phyloP scores from a whole-genome alignment of 2,113 vertebrate genomes.

The Nannobrachium achirus region DNA sequence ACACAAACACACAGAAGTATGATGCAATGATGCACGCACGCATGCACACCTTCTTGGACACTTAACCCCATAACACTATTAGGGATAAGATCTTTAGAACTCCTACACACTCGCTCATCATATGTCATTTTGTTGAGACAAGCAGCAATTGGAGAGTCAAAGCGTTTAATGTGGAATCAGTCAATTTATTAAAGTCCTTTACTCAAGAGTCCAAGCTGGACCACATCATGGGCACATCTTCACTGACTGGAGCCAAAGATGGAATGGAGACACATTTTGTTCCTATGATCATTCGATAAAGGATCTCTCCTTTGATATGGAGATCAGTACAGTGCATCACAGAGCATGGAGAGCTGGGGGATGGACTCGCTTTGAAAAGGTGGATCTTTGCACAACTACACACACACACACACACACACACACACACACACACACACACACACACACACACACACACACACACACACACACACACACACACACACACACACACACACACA shows the following conservation, averaged over 20 bases:
- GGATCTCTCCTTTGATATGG: conserved; percentile 71
- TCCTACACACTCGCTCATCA: conserved; percentile 40
- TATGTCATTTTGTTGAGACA: conserved; percentile 71
- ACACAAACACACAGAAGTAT: conserved; percentile 1
- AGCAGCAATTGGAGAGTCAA: conserved; percentile 68
- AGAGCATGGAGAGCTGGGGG: conserved; percentile 54
- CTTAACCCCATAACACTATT: conserved; percentile 67
- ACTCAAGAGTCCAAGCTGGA: conserved; percentile 65
- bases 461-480: no score
- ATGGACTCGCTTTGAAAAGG: conserved; percentile 68
- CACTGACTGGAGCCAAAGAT: conserved; percentile 46
- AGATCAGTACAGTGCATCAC: conserved; percentile 66
- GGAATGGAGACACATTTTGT: conserved; percentile 69
- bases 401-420: no score
- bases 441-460: no score
- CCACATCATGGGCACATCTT: conserved; percentile 55
- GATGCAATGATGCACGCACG: conserved; percentile 10
- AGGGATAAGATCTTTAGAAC: conserved; percentile 72
- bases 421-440: no score
- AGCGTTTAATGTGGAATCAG: conserved; percentile 44
- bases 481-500: no score
- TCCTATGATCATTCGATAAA: conserved; percentile 71
- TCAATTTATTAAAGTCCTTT: conserved; percentile 66
- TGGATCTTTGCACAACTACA: conserved; percentile 37
- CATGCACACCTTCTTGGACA: conserved; percentile 54